A percentile compares a stretch with the other conserved stretches of the same genome.
These are phyloP conservation scores for Trematomus loennbergii DNA, from an alignment of 2,113 vertebrate species.

Conservation along the genomic window DNA sequence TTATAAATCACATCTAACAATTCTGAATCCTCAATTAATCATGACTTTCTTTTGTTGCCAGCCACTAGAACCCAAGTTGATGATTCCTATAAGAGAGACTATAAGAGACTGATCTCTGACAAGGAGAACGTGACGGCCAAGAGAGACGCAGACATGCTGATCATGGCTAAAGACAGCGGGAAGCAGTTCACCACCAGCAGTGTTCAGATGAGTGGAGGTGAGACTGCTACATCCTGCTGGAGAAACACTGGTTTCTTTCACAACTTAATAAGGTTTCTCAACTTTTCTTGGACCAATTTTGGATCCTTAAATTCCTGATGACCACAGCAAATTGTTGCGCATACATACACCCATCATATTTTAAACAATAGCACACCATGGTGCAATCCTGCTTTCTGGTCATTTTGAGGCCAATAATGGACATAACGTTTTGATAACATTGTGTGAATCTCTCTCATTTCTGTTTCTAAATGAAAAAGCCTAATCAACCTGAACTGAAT, in stretches of 20 bases:
- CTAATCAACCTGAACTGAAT: too few species aligned
- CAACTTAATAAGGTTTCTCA: not conserved
- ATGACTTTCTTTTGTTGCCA: slow-evolving; percentile 45
- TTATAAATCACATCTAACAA: not conserved
- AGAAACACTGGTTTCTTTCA: not conserved
- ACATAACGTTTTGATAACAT: not conserved
- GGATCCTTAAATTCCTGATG: not conserved
- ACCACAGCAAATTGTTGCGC: not conserved
- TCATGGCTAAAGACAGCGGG: slow-evolving; percentile 94
- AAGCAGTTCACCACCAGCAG: slow-evolving; percentile 91
- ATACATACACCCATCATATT: not conserved
- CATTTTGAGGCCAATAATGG: not conserved
- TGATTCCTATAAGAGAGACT: slow-evolving; percentile 89
- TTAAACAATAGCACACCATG: not conserved
- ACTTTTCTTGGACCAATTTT: not conserved
- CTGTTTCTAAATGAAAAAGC: too few species aligned
- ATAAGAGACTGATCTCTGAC: slow-evolving; percentile 89
- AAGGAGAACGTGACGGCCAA: slow-evolving; percentile 90
- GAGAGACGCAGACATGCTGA: slow-evolving; percentile 91
- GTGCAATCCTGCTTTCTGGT: not conserved
- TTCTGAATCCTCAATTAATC: not conserved
- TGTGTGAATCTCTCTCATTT: not conserved
- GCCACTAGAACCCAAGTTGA: slow-evolving; percentile 83
- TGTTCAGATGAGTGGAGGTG: slow-evolving; percentile 74
- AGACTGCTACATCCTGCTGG: slow-evolving; percentile 13